Evolutionary conservation across 2,888 invertebrate species (phyloP), one percentile per base, ranked within the genome.

Genomic region (Sphinx pinastri): DNA sequence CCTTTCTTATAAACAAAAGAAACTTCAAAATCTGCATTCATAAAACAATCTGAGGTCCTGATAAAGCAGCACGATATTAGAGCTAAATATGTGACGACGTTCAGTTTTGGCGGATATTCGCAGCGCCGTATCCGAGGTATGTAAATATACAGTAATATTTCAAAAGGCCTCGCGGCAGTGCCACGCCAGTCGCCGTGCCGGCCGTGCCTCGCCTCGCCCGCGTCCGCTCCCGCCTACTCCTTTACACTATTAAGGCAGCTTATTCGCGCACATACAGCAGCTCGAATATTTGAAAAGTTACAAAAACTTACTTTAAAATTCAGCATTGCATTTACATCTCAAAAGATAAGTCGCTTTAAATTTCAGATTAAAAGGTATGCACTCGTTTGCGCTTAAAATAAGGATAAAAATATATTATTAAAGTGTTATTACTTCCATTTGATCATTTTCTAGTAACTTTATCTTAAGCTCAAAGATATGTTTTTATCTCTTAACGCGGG

Each of bases 221-320:
- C 52, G 51, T 5, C 52, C 52, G 6, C 52, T 16, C 54, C 16
- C 54, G 54, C 10, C 54, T 14, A 8, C 6, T 54, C 8, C 16
- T 47, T 16, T 16, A 8, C 16, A 45, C 47, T 47, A 25, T 13
- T 11, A 47, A 31, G 59, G n/a, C 59, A 59, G 38, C 60, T 60
- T 25, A 57, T 25, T 19, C 57, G 57, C 57, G 16, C 25, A 47
- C 47, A 2, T 19, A 25, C 12, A 11, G 10, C 57, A 25, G 7
- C 25, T 25, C 11, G 60, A 60, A 60, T 60, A 47, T 47, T 60
- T 60, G 11, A 25, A 60, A 25, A 60, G 11, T 60, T n/a, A 47
- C 16, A 60, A 60, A 47, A 60, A 60, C 60, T 49, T 16, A 54
- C 45, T 68, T 60, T 60, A 11, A 47, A 45, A 60, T 47, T 60